Percentiles rank a stretch among this genome's conserved stretches.
phyloP scores from a whole-genome alignment of 2,797 vertebrate species.

The Ibycter americanus region DNA sequence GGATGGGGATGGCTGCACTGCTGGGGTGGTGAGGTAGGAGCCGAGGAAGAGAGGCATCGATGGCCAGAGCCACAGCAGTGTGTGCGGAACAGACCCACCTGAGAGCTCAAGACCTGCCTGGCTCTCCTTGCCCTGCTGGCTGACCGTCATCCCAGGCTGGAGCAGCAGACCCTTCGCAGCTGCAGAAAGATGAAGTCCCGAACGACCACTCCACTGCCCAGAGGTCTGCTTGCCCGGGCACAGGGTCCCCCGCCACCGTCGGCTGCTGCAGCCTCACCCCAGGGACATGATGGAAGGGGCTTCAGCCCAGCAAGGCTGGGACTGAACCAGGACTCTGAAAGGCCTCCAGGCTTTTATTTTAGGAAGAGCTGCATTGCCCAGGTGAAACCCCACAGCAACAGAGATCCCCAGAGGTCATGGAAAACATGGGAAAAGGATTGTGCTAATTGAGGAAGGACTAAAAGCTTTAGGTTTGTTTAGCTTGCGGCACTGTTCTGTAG shows the following conservation, averaged over 20 bases:
- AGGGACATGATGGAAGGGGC: accelerated
- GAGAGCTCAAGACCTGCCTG: too few relatives aligned
- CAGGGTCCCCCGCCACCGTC: neutral
- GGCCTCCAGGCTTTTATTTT: neutral
- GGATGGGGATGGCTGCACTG: accelerated
- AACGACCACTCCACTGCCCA: too few relatives aligned
- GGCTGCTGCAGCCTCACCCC: neutral
- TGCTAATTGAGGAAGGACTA: neutral
- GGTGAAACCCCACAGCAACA: neutral
- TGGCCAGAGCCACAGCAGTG: neutral
- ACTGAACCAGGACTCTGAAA: neutral
- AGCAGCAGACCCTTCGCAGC: neutral
- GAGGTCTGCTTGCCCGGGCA: neutral
- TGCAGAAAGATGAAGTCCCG: too few relatives aligned
- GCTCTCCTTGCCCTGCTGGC: neutral
- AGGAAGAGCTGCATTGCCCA: accelerated
- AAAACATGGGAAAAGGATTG: neutral
- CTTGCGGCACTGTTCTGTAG: neutral
- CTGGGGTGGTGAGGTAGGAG: too few relatives aligned
- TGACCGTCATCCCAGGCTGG: neutral
- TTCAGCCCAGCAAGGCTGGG: neutral
- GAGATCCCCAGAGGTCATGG: neutral
- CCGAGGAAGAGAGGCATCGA: too few relatives aligned
- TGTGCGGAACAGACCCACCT: accelerated
- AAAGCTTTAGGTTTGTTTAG: neutral